phyloP scores from a whole-genome alignment of 2,888 invertebrate species.

The Carterocephalus palaemon region DNA sequence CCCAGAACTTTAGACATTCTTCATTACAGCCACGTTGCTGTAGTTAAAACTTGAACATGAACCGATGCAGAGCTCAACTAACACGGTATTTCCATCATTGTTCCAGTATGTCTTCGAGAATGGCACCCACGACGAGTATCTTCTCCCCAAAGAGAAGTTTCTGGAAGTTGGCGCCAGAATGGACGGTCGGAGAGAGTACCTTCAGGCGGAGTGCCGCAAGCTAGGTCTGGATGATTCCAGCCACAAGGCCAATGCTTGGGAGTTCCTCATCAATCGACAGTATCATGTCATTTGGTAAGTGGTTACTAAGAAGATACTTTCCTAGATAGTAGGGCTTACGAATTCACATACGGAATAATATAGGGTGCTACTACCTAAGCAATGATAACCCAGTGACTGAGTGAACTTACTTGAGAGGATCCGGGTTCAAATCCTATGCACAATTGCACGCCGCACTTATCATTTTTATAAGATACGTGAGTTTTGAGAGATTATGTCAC shows the following conservation, averaged over 20 bases:
- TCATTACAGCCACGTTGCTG: too few species aligned
- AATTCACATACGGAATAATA: too few species aligned
- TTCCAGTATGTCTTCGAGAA: slow-evolving; percentile 73
- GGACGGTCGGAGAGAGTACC: slow-evolving; percentile 76
- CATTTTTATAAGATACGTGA: too few species aligned
- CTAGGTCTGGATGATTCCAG: slow-evolving; percentile 80
- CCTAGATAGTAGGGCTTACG: not conserved
- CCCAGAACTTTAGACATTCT: too few species aligned
- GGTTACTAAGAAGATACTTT: not conserved
- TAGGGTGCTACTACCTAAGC: too few species aligned
- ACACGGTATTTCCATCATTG: slow-evolving; percentile 36
- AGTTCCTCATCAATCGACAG: slow-evolving; percentile 88
- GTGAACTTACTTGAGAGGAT: too few species aligned
- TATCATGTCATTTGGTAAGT: slow-evolving; percentile 88
- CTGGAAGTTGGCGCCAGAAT: slow-evolving; percentile 80
- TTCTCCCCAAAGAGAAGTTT: slow-evolving; percentile 71
- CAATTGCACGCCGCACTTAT: too few species aligned
- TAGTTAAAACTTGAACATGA: too few species aligned
- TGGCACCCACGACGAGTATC: slow-evolving; percentile 61
- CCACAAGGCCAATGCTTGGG: slow-evolving; percentile 89
- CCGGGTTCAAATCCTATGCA: too few species aligned
- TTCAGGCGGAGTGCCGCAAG: slow-evolving; percentile 80
- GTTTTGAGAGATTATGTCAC: too few species aligned
- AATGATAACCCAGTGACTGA: too few species aligned
- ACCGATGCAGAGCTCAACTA: too few species aligned